phyloP scores from a whole-genome alignment of 1,140 invertebrate species.

The Argopecten irradians region DNA sequence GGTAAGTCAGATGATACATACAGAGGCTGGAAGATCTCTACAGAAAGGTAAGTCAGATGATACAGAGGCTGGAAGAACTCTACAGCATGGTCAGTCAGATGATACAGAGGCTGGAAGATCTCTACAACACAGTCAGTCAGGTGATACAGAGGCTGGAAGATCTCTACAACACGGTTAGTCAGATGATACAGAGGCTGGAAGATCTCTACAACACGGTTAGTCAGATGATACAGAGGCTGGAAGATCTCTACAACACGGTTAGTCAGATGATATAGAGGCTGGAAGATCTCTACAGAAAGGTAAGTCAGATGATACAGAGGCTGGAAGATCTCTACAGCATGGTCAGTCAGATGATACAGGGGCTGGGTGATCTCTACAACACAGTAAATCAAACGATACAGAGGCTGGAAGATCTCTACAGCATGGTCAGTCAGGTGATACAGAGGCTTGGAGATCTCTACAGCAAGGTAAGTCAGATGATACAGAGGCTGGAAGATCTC shows the following conservation, averaged over 20 bases:
- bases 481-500: not conserved
- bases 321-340: not conserved
- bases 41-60: slow-evolving; percentile 80
- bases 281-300: slow-evolving; percentile 93
- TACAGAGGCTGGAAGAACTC: slow-evolving; percentile 94
- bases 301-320: slow-evolving; percentile 55
- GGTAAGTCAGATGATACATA: slow-evolving; percentile 88
- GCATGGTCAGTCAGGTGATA: slow-evolving; percentile 39
- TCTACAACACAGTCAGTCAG: slow-evolving; percentile 88
- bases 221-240: slow-evolving; percentile 94
- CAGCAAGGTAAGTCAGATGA: slow-evolving; percentile 78
- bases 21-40: slow-evolving; percentile 96
- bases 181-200: slow-evolving; percentile 95
- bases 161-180: slow-evolving; percentile 86
- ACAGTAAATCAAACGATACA: slow-evolving; percentile 73
- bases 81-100: slow-evolving; percentile 84
- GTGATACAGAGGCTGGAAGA: slow-evolving; percentile 96
- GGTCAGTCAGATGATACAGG: not conserved
- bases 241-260: slow-evolving; percentile 91
- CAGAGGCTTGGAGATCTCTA: slow-evolving; percentile 96
- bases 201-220: slow-evolving; percentile 89
- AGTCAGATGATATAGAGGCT: slow-evolving; percentile 87
- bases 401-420: slow-evolving; percentile 96
- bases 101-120: slow-evolving; percentile 95
- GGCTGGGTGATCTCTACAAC: not conserved